Conservation (phyloP, 2,113 vertebrate species). For the Scortum barcoo region DNA sequence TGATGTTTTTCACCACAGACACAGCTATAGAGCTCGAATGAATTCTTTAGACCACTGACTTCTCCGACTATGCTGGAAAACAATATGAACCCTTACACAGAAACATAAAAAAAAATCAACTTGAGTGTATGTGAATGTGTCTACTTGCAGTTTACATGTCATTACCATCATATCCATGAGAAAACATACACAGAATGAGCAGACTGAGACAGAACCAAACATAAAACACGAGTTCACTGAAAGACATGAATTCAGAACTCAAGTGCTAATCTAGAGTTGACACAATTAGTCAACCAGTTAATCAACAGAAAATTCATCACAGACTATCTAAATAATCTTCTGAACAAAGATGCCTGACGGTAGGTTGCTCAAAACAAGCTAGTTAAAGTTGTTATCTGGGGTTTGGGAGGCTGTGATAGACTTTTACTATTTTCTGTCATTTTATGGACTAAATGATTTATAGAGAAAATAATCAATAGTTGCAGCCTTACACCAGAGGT, state of each 20-base stretch:
- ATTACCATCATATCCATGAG: not conserved
- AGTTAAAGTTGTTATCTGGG: not conserved
- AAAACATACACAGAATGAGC: too few species aligned
- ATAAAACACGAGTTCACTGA: not conserved
- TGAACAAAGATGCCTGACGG: too few species aligned
- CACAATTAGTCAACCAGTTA: not conserved
- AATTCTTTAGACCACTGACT: not conserved
- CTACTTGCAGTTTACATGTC: not conserved
- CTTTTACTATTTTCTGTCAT: not conserved
- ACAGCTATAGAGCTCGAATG: not conserved
- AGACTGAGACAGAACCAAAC: too few species aligned
- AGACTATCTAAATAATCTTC: not conserved
- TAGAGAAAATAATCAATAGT: not conserved
- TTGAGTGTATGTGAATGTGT: not conserved
- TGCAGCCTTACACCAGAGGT: too few species aligned
- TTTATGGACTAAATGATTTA: not conserved
- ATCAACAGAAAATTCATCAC: not conserved
- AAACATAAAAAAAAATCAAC: slow-evolving; percentile 8
- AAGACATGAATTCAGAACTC: not conserved
- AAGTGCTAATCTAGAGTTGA: not conserved
- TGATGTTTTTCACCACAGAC: slow-evolving; percentile 66
- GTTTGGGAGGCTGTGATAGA: not conserved
- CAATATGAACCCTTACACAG: slow-evolving; percentile 24
- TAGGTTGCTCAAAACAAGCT: not conserved
- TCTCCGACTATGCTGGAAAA: not conserved